phyloP scores from a whole-genome alignment of 2,888 invertebrate genomes.

The Tortricodes alternella region DNA sequence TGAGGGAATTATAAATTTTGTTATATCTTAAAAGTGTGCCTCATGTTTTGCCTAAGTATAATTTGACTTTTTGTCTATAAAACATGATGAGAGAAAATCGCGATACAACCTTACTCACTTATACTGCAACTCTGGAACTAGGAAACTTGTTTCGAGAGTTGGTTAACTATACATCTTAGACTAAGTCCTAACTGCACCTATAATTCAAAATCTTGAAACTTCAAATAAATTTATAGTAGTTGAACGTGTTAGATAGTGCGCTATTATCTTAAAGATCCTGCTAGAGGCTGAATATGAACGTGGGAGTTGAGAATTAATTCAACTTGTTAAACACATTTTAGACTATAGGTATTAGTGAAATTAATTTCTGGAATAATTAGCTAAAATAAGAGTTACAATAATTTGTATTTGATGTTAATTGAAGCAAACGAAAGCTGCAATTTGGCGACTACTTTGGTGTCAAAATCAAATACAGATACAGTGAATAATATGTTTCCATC shows the following conservation, averaged over 20 bases:
- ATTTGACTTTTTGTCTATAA: not conserved
- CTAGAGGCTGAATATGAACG: constrained; percentile 1
- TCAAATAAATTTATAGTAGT: constrained; percentile 30
- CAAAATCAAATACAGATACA: too few relatives aligned
- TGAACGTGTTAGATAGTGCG: constrained; percentile 24
- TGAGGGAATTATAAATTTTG: constrained; percentile 23
- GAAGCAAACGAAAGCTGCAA: too few relatives aligned
- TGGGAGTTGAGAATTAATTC: constrained; percentile 1
- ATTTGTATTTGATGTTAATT: too few relatives aligned
- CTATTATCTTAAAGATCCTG: constrained; percentile 22
- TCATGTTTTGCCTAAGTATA: too few relatives aligned
- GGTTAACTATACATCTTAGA: constrained; percentile 21
- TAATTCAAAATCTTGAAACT: constrained; percentile 32
- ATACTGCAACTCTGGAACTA: constrained; percentile 15
- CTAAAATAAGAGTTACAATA: not conserved
- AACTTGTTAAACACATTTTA: not conserved
- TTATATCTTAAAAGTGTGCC: constrained; percentile 4
- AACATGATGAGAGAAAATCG: not conserved
- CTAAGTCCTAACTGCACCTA: constrained; percentile 30
- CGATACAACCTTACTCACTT: constrained; percentile 10
- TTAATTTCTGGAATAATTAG: not conserved
- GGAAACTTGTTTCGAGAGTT: constrained; percentile 27
- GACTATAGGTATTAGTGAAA: not conserved
- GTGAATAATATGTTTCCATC: too few relatives aligned
- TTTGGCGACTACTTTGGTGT: too few relatives aligned